Percentiles rank a stretch among this genome's conserved stretches.
phyloP scores from a whole-genome alignment of 2,797 vertebrate species.

The Spatula clypeata region DNA sequence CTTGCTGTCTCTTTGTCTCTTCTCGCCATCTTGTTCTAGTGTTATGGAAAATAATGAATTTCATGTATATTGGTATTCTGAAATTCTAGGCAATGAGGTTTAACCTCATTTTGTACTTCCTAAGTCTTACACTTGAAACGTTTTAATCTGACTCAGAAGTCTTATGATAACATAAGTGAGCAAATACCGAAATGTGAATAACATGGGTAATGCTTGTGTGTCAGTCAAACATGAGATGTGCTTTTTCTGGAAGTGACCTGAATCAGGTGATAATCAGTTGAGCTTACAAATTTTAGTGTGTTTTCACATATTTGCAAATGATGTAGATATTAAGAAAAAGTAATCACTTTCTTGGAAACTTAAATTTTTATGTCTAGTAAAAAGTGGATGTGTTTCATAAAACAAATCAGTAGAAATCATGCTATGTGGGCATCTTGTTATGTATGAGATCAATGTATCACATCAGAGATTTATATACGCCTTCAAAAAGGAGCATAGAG shows the following conservation, averaged over 20 bases:
- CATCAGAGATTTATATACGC: neutral
- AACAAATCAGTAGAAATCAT: neutral
- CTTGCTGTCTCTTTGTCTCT: neutral
- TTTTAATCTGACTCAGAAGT: neutral
- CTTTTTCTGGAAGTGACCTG: neutral
- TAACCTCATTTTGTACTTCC: neutral
- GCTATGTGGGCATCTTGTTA: neutral
- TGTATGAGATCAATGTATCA: neutral
- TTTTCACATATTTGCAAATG: neutral
- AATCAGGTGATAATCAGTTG: neutral
- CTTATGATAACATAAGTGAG: rapidly evolving
- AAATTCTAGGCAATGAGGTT: neutral
- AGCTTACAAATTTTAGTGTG: neutral
- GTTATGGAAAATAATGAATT: neutral
- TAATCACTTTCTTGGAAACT: neutral
- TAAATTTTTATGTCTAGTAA: neutral
- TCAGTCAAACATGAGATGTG: neutral
- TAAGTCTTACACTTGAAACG: neutral
- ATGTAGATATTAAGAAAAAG: neutral
- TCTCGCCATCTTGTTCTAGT: neutral
- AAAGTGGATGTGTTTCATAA: neutral
- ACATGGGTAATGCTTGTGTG: neutral
- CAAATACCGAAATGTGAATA: neutral
- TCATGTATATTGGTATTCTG: neutral
- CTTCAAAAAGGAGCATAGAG: neutral